Conservation (phyloP, 2,113 vertebrate genomes). For the Indri indri region DNA sequence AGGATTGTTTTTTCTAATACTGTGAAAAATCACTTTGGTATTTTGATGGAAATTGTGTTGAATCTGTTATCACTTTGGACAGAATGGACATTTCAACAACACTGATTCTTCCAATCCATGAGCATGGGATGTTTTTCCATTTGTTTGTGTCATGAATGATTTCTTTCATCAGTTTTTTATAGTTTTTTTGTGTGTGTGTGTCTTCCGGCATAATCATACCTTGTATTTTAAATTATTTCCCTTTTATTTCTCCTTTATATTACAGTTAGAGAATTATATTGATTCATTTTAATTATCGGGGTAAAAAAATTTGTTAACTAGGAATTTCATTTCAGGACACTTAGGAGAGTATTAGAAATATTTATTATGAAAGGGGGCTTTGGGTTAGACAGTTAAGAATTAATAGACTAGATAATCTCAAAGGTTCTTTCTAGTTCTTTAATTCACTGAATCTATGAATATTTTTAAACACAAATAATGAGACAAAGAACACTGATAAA, state of each 20-base stretch:
- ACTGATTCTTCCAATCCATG: too few species aligned
- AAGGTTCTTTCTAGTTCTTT: background rate
- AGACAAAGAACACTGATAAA: slow-evolving; percentile 16
- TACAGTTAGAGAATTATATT: background rate
- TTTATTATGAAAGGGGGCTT: slow-evolving; percentile 8
- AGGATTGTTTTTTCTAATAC: too few species aligned
- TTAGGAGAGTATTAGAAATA: slow-evolving; percentile 13
- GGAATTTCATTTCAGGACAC: slow-evolving; percentile 10
- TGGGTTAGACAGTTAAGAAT: background rate
- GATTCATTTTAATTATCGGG: background rate
- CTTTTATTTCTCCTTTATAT: slow-evolving; percentile 6
- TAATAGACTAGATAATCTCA: background rate
- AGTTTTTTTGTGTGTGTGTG: background rate
- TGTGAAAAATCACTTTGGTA: too few species aligned
- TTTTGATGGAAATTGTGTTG: too few species aligned
- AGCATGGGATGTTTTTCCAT: too few species aligned
- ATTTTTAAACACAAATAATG: slow-evolving; percentile 49
- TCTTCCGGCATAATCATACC: background rate
- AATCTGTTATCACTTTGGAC: too few species aligned
- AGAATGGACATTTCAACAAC: too few species aligned
- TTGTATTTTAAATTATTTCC: background rate
- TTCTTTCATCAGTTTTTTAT: too few species aligned
- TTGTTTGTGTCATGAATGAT: too few species aligned
- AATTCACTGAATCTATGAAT: slow-evolving; percentile 34
- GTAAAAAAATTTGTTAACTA: slow-evolving; percentile 14